Base-by-base conservation (phyloP, 2,888 invertebrate genomes). In the Bombylius discolor region DNA sequence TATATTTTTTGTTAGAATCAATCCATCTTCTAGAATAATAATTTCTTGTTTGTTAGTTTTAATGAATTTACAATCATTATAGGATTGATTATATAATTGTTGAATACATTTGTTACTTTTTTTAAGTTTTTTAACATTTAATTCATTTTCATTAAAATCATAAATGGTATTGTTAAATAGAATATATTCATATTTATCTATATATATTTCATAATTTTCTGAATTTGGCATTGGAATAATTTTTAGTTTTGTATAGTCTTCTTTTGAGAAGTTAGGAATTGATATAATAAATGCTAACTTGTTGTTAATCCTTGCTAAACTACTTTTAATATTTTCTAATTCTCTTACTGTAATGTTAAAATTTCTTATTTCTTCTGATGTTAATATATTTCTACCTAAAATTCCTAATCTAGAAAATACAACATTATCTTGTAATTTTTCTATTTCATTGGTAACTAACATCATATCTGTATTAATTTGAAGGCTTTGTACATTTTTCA, bases 391-490 rank as follows among this genome's bases (percentile, higher is more conserved):
- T 53, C 53, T 53, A n/a, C 53, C 53, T 48, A 48, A 36, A 0
- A 53, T 53, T 7, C 48, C 47, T 47, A 53, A 33, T 53, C 39
- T 47, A 46, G 53, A 52, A 47, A 52, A 52, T 47, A 47, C 36
- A 36, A 52, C 46, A 36, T 47, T 45, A 47, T 52, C 47, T 48
- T 53, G 53, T n/a, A 53, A 47, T 53, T 53, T 48, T 12, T 48
- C 53, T 39, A 53, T 36, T 48, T 48, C 47, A 39, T 39, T 53
- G 3, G 9, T 2, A n/a, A 53, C 5, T 14, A 47, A 46, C 47
- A 39, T 53, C 7, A 53, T 42, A 13, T 53, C 53, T 23, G 48
- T 48, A n/a, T 53, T 47, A 14, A 53, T 47, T 5, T 47, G 48
- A n/a, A 53, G 47, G 31, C 39, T 32, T 36, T 53, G 33, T 11